These are phyloP conservation scores for Bombyx mori DNA, from an alignment of 1,140 invertebrate genomes.

Conservation along the genomic window DNA sequence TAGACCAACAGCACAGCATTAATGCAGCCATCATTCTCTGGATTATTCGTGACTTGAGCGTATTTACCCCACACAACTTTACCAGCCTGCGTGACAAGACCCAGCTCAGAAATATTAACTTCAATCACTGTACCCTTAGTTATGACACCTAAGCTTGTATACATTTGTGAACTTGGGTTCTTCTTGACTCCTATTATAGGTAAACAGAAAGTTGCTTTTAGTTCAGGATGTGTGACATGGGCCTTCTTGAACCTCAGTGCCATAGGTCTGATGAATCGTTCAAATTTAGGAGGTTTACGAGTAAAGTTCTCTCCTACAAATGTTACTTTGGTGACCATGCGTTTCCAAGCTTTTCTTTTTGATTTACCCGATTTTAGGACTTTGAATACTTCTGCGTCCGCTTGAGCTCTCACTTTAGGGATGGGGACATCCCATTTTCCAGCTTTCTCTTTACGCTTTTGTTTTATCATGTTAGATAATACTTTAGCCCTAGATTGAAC, in stretches of 20 bases:
- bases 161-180: conserved; percentile 98
- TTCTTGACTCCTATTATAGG: conserved; percentile 99
- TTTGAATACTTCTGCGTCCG: conserved; percentile 98
- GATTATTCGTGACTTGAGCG: conserved; percentile 99
- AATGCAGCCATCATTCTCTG: conserved; percentile 99
- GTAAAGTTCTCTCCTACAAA: conserved; percentile 99
- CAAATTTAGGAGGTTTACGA: conserved; percentile 99
- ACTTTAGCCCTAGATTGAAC: conserved; percentile 95
- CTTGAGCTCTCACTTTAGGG: conserved; percentile 97
- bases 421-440: conserved; percentile 99
- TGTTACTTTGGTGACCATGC: conserved; percentile 99
- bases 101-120: conserved; percentile 98
- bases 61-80: conserved; percentile 99
- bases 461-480: conserved; percentile 99
- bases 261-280: conserved; percentile 99
- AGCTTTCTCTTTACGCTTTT: conserved; percentile 99
- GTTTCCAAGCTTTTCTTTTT: conserved; percentile 97
- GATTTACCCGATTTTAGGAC: conserved; percentile 95
- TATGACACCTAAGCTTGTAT: conserved; percentile 97
- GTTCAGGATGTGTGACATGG: conserved; percentile 98
- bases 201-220: conserved; percentile 98
- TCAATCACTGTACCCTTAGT: conserved; percentile 98
- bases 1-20: conserved; percentile 98
- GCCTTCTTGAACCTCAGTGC: conserved; percentile 96
- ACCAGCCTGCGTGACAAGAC: conserved; percentile 97